phyloP scores from a whole-genome alignment of 2,888 invertebrate genomes.

The Marasmarcha lunaedactyla region DNA sequence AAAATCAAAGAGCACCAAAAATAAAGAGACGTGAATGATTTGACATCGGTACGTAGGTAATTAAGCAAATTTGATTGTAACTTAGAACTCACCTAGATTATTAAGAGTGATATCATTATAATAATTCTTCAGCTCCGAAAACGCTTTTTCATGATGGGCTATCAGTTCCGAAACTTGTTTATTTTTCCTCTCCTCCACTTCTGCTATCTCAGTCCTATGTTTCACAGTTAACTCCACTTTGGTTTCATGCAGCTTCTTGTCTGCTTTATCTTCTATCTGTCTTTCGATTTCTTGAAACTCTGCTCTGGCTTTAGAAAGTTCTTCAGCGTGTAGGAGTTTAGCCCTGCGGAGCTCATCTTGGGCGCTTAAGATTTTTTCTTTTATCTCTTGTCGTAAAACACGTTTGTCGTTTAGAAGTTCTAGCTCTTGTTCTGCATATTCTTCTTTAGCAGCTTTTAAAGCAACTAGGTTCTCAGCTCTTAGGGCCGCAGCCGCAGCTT shows the following conservation, averaged over 20 bases:
- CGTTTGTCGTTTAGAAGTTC: conserved; percentile 82
- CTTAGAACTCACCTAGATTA: conserved; percentile 75
- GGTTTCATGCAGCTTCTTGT: conserved; percentile 79
- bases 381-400: conserved; percentile 72
- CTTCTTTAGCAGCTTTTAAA: conserved; percentile 86
- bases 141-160: conserved; percentile 85
- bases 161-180: conserved; percentile 85
- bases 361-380: conserved; percentile 77
- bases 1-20: no score
- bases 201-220: conserved; percentile 85
- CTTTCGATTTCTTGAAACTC: conserved; percentile 59
- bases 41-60: no score
- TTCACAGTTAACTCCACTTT: conserved; percentile 79
- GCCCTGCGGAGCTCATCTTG: conserved; percentile 80
- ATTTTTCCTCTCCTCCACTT: conserved; percentile 93
- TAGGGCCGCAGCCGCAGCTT: conserved; percentile 84
- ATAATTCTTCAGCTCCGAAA: conserved; percentile 92
- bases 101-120: conserved; percentile 95
- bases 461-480: conserved; percentile 87
- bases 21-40: no score
- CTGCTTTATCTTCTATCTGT: conserved; percentile 71
- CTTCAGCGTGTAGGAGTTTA: conserved; percentile 80
- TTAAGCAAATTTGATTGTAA: background rate
- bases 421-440: conserved; percentile 80
- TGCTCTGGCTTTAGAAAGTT: conserved; percentile 72